Base-by-base conservation (phyloP, 1,140 invertebrate species). In the Trypoxylus dichotomus region DNA sequence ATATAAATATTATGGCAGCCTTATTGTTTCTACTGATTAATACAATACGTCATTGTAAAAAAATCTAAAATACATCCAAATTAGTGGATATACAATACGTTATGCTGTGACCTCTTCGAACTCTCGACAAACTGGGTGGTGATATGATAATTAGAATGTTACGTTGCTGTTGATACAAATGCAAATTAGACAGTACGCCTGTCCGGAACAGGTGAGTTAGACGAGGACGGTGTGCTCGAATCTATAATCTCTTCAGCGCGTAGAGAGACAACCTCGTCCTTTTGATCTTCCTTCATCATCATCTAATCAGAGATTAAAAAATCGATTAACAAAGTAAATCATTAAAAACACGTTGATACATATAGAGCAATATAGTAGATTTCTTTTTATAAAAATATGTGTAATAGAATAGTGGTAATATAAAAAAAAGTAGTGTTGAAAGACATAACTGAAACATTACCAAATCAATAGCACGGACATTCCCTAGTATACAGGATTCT, bases 201-300 rank as follows among this genome's bases (percentile, higher is more conserved):
- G 68, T 79, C 80, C 75, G 83, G 82, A 73, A 84, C 81, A 54
- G 80, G 85, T 54, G 83, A 86, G 81, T 82, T 84, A 63, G 78
- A 80, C 78, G 83, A 83, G 42, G 84, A 85, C 37, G 83, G 80
- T 37, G 84, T 81, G 75, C 81, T 78, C 8, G 83, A 84, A 72
- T 81, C 81, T 37, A 79, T 78, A 74, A 81, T 83, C 47, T 84
- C 83, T 74, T 87, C 86, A 86, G 79, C 83, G 83, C 79, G 85
- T 84, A 79, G 86, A 87, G 74, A 87, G 80, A 81, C 86, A 87
- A 77, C 84, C 86, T 85, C 85, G 78, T 78, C 86, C 86, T 84
- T 86, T 83, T 78, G 85, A 82, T 82, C 85, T 84, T 83, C 85
- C 83, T 77, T 85, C 85, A 81, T 87, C 86, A 79, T 86, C 85